Conservation (phyloP, 2,888 invertebrate species). For the Sphaerophoria rueppellii region DNA sequence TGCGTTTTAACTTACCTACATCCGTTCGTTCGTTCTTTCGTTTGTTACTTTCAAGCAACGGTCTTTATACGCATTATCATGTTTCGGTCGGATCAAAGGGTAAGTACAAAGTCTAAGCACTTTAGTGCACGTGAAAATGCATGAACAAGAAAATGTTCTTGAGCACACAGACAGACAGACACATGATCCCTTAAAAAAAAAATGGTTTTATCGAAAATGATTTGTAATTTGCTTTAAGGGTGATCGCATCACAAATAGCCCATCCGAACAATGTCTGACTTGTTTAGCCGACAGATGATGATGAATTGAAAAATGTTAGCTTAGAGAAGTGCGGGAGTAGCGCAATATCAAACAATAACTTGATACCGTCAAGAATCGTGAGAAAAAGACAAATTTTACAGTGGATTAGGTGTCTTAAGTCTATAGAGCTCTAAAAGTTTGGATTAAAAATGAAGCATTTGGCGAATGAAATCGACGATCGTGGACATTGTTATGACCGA, state of each 20-base stretch:
- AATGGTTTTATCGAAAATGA: constrained; percentile 50
- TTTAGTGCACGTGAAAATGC: constrained; percentile 48
- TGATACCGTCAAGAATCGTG: constrained; percentile 23
- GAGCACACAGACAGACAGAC: not conserved
- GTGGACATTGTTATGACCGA: constrained; percentile 11
- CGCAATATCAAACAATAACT: not conserved
- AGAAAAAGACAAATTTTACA: constrained; percentile 51
- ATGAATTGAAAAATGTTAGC: constrained; percentile 50
- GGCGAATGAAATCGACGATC: constrained; percentile 30
- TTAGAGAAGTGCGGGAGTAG: not conserved
- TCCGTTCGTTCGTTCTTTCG: constrained; percentile 19
- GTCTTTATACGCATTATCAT: constrained; percentile 69
- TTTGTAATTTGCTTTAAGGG: constrained; percentile 67
- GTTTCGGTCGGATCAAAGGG: constrained; percentile 70
- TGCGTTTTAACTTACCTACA: constrained; percentile 64
- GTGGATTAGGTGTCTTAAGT: not conserved
- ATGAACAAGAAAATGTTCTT: constrained; percentile 2
- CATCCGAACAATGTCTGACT: constrained; percentile 13
- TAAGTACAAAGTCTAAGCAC: constrained; percentile 35
- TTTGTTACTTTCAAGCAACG: constrained; percentile 44
- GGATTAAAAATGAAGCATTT: constrained; percentile 34
- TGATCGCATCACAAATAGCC: constrained; percentile 57
- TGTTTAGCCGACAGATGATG: constrained; percentile 51
- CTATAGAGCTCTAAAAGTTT: not conserved
- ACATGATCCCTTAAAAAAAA: constrained; percentile 26